Percentiles rank a stretch among this genome's conserved stretches.
These are phyloP conservation scores for Dastarcus helophoroides DNA, from an alignment of 2,888 invertebrate species.

Conservation along the genomic window DNA sequence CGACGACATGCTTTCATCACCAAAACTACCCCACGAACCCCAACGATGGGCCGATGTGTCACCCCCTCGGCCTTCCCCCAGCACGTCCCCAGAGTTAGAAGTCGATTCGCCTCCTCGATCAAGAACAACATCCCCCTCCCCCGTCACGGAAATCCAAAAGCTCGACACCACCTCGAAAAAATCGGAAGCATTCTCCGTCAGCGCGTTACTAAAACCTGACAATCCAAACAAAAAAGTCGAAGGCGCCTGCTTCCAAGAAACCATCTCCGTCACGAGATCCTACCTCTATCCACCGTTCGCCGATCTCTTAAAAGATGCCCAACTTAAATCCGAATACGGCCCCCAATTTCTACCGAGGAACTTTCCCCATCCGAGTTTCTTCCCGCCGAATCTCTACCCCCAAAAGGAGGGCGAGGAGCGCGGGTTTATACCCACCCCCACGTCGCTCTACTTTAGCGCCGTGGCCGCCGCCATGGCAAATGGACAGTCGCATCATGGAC, in stretches of 20 bases:
- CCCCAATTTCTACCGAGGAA: constrained; percentile 35
- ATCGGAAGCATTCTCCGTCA: constrained; percentile 76
- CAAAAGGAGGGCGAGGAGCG: constrained; percentile 37
- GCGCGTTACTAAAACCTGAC: constrained; percentile 69
- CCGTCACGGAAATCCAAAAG: constrained; percentile 35
- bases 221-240: constrained; percentile 42
- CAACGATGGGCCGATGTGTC: constrained; percentile 27
- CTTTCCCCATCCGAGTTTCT: constrained; percentile 44
- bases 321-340: constrained; percentile 33
- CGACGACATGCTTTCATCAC: constrained; percentile 36
- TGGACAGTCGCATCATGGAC: constrained; percentile 27
- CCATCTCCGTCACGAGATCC: constrained; percentile 45
- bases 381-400: constrained; percentile 41
- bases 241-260: constrained; percentile 35
- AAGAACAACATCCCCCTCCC: constrained; percentile 42
- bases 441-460: constrained; percentile 55
- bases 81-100: constrained; percentile 60
- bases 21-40: constrained; percentile 20
- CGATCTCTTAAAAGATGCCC: constrained; percentile 49
- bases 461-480: constrained; percentile 50
- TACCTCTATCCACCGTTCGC: constrained; percentile 55
- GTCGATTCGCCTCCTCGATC: constrained; percentile 62
- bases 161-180: constrained; percentile 45
- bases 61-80: constrained; percentile 31
- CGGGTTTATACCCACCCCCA: constrained; percentile 37